Percentiles rank a stretch among this genome's conserved stretches.
Evolutionary conservation across 2,888 invertebrate genomes (phyloP).

Genomic region (Hirtodrosophila confusa): DNA sequence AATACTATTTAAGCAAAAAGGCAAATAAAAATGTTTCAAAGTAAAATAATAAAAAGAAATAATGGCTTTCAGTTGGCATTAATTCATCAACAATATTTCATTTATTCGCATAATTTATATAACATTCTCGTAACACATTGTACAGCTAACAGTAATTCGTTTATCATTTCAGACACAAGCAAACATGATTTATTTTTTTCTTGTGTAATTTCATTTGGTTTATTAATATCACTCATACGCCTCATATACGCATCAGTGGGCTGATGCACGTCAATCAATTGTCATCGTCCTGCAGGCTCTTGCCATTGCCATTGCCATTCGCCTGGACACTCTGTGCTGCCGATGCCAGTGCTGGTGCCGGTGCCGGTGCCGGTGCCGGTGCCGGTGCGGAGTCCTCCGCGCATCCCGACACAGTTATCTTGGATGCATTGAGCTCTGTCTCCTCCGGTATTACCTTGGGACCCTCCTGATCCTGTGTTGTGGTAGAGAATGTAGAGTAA

Average conservation of each 20-base stretch:
- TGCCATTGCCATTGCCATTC: constrained; percentile 73
- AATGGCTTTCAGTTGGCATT: neutral
- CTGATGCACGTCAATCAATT: constrained; percentile 27
- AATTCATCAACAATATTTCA: constrained; percentile 18
- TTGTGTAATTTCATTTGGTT: constrained; percentile 41
- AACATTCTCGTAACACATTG: constrained; percentile 37
- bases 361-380: neutral
- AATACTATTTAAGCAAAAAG: constrained; percentile 56
- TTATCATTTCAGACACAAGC: constrained; percentile 33
- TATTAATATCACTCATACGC: constrained; percentile 76
- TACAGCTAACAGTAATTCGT: constrained; percentile 45
- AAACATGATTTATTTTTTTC: constrained; percentile 17
- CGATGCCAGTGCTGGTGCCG: no score
- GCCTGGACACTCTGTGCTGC: constrained; percentile 26
- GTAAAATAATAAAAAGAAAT: constrained; percentile 25
- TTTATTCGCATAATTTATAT: constrained; percentile 41
- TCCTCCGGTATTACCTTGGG: constrained; percentile 88
- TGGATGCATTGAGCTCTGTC: constrained; percentile 79
- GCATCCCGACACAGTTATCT: constrained; percentile 62
- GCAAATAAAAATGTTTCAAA: constrained; percentile 45
- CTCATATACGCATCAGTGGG: constrained; percentile 28
- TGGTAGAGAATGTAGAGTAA: neutral
- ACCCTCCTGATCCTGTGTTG: constrained; percentile 83
- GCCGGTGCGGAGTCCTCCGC: constrained; percentile 36
- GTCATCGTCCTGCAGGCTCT: constrained; percentile 67